These are phyloP conservation scores for Apodemia zela DNA, from an alignment of 2,888 invertebrate species.

Conservation along the genomic window DNA sequence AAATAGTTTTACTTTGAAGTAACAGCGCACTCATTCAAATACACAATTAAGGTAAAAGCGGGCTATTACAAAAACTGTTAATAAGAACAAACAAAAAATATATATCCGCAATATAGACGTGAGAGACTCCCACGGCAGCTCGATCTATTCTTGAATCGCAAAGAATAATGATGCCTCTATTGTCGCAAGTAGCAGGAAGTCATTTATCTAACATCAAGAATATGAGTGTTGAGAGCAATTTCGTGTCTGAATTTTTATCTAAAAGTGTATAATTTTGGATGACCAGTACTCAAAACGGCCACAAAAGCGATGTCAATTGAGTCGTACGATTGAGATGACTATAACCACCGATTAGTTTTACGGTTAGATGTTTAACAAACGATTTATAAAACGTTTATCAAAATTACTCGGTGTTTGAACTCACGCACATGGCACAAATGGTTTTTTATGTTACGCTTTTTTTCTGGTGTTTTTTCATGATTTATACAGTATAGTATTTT, in stretches of 20 bases:
- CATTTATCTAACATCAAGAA: conserved; percentile 80
- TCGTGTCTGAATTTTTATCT: conserved; percentile 74
- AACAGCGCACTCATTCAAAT: conserved; percentile 28
- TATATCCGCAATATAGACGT: conserved; percentile 78
- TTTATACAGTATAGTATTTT: too few relatives aligned
- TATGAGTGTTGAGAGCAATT: conserved; percentile 78
- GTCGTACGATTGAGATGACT: neutral
- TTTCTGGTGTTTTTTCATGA: too few relatives aligned
- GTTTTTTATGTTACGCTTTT: too few relatives aligned
- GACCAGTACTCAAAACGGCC: conserved; percentile 28
- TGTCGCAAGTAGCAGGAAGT: conserved; percentile 75
- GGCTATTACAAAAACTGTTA: conserved; percentile 75
- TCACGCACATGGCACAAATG: neutral
- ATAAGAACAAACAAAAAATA: conserved; percentile 78
- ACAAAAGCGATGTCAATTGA: conserved; percentile 1
- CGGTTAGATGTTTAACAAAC: conserved; percentile 1
- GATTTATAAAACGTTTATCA: neutral
- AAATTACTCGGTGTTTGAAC: neutral
- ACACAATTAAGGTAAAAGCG: conserved; percentile 76
- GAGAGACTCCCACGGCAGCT: conserved; percentile 73
- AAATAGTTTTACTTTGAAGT: conserved; percentile 18
- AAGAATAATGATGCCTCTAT: conserved; percentile 76
- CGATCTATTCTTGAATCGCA: conserved; percentile 59
- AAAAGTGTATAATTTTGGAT: conserved; percentile 71
- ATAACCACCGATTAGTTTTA: neutral